Evolutionary conservation across 2,113 vertebrate genomes (phyloP).

Genomic region (Tachysurus fulvidraco): DNA sequence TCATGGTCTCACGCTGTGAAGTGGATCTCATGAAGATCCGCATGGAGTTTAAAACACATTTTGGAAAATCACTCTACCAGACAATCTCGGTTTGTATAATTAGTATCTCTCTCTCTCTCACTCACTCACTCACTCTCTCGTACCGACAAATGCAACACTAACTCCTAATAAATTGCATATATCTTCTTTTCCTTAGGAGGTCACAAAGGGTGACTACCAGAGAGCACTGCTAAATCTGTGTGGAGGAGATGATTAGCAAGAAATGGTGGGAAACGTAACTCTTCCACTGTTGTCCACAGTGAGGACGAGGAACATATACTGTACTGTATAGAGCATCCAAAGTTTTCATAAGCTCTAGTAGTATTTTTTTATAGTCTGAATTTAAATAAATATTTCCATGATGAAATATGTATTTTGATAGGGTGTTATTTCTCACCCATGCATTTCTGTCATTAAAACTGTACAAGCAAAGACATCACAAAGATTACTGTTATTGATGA

Average conservation of each 20-base stretch:
- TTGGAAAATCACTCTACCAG: constrained; percentile 86
- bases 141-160: not conserved
- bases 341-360: not conserved
- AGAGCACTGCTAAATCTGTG: constrained; percentile 87
- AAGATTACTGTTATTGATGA: not conserved
- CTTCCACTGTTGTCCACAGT: not conserved
- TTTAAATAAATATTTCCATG: not conserved
- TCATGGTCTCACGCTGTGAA: constrained; percentile 90
- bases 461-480: not conserved
- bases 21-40: constrained; percentile 93
- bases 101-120: not conserved
- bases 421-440: not conserved
- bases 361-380: not conserved
- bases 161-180: not conserved
- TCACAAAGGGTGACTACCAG: constrained; percentile 97
- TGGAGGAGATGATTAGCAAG: constrained; percentile 80
- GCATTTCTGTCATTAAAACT: constrained; percentile 10
- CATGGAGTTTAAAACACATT: constrained; percentile 85
- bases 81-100: constrained; percentile 78
- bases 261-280: not conserved
- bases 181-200: constrained; percentile 77
- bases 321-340: not conserved
- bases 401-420: not conserved
- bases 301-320: not conserved
- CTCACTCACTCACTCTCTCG: too few species aligned